Base-by-base conservation (phyloP, 2,797 vertebrate genomes). In the Enteromius trimaculatus region DNA sequence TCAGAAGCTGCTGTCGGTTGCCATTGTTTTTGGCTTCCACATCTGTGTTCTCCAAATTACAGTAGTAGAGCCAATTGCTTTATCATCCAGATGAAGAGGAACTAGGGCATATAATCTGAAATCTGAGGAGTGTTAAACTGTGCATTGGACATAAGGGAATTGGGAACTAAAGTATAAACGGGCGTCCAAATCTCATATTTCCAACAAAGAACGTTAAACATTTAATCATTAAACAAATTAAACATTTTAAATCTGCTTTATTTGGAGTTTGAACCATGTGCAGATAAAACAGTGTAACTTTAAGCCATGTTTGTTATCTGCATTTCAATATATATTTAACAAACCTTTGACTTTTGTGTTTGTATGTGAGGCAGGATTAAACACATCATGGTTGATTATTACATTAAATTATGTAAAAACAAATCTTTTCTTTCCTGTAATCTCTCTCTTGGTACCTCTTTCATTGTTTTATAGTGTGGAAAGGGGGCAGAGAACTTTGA, bases 401-500 rank as follows among this genome's bases (percentile, higher is more conserved):
- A 64, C 16, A 77, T 13, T 47, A 47, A 47, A 11, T 19, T 31
- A 6, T 77, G 55, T 62, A 26, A 31, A 42, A 23, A 47, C 2
- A 21, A 47, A 13, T 47, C 0, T 62, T 19, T 31, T 49, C 4
- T 26, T 70, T 70, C 19, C 26, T 14, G 19, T 74, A 16, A 74
- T 53, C 17, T 64, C 31, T 62, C 14, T 42, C 53, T 60, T 39
- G 13, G 26, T 58, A 31, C 34, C 29, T 83, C 29, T 82, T 13
- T 79, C 17, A 81, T 6, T 79, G 87, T 37, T 86, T 66, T 78
- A 3, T 95, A 99, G 98, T 96, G 98, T 2, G 98, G 98, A 91
- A 98, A 98, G 92, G 97, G 95, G 49, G 98, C 97, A 0, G 98
- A 99, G 88, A 99, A 99, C 94, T 99, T 99, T 0, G 98, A 99